Evolutionary conservation across 1,140 invertebrate species (phyloP).

Genomic region (Contarinia nasturtii): DNA sequence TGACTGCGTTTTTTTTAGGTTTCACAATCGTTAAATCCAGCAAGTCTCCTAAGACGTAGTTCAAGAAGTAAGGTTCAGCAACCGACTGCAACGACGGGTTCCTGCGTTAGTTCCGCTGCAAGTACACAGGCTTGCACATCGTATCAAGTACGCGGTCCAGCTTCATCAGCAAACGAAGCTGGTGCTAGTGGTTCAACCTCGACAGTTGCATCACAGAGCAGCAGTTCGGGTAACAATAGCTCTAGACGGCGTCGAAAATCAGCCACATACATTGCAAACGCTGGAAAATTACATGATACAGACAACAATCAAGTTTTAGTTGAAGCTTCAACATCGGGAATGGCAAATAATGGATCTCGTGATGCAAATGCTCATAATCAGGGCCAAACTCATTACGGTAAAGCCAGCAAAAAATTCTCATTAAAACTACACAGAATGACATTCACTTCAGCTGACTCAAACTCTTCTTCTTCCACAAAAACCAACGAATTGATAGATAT

Average conservation of each 20-base stretch:
- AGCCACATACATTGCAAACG: not conserved
- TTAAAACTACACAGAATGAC: slow-evolving; percentile 1
- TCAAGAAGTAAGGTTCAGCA: slow-evolving; percentile 16
- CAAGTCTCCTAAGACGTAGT: slow-evolving; percentile 15
- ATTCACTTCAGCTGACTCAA: slow-evolving; percentile 4
- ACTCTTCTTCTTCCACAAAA: not conserved
- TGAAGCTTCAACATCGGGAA: slow-evolving; percentile 2
- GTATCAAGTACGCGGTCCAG: not conserved
- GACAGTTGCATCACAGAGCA: not conserved
- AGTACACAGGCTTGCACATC: slow-evolving; percentile 5
- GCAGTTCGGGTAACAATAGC: not conserved
- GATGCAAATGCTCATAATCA: slow-evolving; percentile 1
- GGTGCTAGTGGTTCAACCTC: not conserved
- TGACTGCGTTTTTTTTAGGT: too few species aligned
- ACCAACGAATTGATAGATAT: not conserved
- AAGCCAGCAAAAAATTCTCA: slow-evolving; percentile 2
- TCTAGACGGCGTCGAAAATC: not conserved
- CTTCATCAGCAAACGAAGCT: not conserved
- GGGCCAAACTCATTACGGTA: not conserved
- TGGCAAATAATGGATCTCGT: slow-evolving; percentile 2
- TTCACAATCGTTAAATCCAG: not conserved
- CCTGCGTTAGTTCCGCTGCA: slow-evolving; percentile 20
- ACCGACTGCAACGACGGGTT: slow-evolving; percentile 15
- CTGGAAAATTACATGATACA: not conserved
- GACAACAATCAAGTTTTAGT: not conserved